phyloP scores from a whole-genome alignment of 2,797 vertebrate species.

The Thalassophryne amazonica region DNA sequence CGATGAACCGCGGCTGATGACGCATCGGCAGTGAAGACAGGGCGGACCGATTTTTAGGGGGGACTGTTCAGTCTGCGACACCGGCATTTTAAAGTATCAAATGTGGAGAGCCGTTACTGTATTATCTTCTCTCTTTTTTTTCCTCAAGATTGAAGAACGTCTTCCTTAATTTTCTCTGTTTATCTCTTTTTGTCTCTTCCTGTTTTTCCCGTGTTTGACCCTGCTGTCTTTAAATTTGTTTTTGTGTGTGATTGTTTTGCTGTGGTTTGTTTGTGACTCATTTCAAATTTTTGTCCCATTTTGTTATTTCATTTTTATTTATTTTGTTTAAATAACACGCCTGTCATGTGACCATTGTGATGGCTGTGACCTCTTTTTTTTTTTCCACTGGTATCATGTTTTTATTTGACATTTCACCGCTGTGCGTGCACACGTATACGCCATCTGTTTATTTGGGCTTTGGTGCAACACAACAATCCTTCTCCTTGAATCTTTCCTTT shows the following conservation, averaged over 20 bases:
- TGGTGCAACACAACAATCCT: constrained; percentile 10
- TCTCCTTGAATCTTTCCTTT: constrained; percentile 63
- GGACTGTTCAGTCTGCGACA: too few species aligned
- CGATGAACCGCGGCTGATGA: too few species aligned
- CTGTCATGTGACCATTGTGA: background rate
- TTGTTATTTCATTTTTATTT: background rate
- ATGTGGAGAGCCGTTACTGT: constrained; percentile 83
- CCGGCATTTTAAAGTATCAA: constrained; percentile 57
- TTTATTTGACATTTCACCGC: constrained; percentile 33
- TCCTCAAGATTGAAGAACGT: constrained; percentile 79
- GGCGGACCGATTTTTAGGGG: too few species aligned
- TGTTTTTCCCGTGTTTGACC: constrained; percentile 26
- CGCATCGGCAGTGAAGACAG: too few species aligned
- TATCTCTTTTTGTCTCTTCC: constrained; percentile 63
- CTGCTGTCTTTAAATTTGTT: background rate
- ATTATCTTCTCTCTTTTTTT: constrained; percentile 79
- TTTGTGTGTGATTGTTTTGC: constrained; percentile 56
- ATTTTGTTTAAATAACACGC: too few species aligned
- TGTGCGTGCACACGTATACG: background rate
- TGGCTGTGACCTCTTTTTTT: constrained; percentile 1
- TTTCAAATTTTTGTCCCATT: constrained; percentile 34
- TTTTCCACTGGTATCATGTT: background rate
- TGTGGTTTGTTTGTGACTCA: constrained; percentile 60
- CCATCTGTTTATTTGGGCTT: constrained; percentile 40
- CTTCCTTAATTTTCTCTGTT: constrained; percentile 89